Base-by-base conservation (phyloP, 1,140 invertebrate species). In the Melitaea cinxia region DNA sequence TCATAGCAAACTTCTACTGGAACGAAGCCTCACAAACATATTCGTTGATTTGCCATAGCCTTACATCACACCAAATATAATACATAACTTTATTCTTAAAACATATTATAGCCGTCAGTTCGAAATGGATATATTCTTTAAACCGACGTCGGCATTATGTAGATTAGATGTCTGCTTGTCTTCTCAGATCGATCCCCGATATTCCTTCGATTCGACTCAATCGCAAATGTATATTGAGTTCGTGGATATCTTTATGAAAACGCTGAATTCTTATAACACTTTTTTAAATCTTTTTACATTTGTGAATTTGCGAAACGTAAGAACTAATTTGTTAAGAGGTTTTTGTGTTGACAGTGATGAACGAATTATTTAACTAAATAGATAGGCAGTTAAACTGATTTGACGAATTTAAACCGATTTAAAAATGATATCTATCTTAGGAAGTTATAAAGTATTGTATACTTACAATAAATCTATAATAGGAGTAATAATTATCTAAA, bases 131-230 rank as follows among this genome's bases (percentile, higher is more conserved):
- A 12, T 17, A 17, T 42, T 21, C 63, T 19, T 66, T 66, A 63
- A 56, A 52, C 55, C 64, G 65, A 72, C 72, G 68, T 75, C 65
- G 62, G 75, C 73, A 77, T 80, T 84, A 84, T 82, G 82, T 79
- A 84, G 75, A 84, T 82, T 75, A 75, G 73, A 75, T 77, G 65
- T 68, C 73, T 80, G 73, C 72, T 75, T 80, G 77, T 80, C 75
- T 78, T 80, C 70, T 69, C 55, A 70, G 70, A 78, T 80, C 69
- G 65, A 66, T 58, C 56, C 23, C 28, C 67, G 64, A 70, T 73
- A 66, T 73, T 59, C 60, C 61, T 70, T 23, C 39, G 49, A 65
- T 55, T 73, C 62, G 30, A 58, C 63, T 56, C 47, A 17, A 58
- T 42, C 56, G 56, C 26, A 50, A 60, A 69, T 49, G 33, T 65